These are phyloP conservation scores for Neuroscelio doddi DNA, from an alignment of 2,888 invertebrate species.

Conservation along the genomic window DNA sequence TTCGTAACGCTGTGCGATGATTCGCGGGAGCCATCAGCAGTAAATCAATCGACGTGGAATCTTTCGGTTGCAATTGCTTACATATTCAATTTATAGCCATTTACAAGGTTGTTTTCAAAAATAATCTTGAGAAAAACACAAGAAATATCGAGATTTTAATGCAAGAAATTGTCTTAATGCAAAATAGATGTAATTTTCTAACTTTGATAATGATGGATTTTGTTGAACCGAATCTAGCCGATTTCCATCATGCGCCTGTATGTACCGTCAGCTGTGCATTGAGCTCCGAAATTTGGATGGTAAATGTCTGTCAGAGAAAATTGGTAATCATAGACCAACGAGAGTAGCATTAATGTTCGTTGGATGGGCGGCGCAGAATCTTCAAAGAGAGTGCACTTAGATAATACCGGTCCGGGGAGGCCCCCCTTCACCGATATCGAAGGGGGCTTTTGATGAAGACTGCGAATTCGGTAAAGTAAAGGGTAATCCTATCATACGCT, in stretches of 20 bases:
- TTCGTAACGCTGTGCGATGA: slow-evolving; percentile 49
- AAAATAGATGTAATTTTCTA: too few species aligned
- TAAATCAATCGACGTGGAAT: slow-evolving; percentile 40
- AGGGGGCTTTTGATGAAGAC: slow-evolving; percentile 71
- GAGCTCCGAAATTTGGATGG: slow-evolving; percentile 58
- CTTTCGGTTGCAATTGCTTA: slow-evolving; percentile 29
- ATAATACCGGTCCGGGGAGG: slow-evolving; percentile 67
- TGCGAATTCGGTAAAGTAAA: slow-evolving; percentile 71
- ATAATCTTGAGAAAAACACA: too few species aligned
- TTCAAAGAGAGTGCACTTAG: slow-evolving; percentile 72
- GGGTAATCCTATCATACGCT: slow-evolving; percentile 72
- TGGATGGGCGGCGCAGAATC: slow-evolving; percentile 63
- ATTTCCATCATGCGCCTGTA: too few species aligned
- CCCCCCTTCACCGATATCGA: slow-evolving; percentile 57
- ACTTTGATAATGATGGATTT: slow-evolving; percentile 1
- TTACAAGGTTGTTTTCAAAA: slow-evolving; percentile 30
- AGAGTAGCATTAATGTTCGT: slow-evolving; percentile 69
- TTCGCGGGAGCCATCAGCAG: slow-evolving; percentile 41
- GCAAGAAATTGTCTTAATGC: too few species aligned
- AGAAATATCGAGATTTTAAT: too few species aligned
- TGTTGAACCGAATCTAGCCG: too few species aligned
- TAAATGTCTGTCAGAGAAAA: slow-evolving; percentile 70
- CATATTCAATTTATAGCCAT: slow-evolving; percentile 33
- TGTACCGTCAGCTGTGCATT: slow-evolving; percentile 51
- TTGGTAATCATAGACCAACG: slow-evolving; percentile 72